A percentile compares a stretch with the other conserved stretches of the same genome.
These are phyloP conservation scores for Etheostoma perlongum DNA, from an alignment of 2,797 vertebrate genomes.

Conservation along the genomic window DNA sequence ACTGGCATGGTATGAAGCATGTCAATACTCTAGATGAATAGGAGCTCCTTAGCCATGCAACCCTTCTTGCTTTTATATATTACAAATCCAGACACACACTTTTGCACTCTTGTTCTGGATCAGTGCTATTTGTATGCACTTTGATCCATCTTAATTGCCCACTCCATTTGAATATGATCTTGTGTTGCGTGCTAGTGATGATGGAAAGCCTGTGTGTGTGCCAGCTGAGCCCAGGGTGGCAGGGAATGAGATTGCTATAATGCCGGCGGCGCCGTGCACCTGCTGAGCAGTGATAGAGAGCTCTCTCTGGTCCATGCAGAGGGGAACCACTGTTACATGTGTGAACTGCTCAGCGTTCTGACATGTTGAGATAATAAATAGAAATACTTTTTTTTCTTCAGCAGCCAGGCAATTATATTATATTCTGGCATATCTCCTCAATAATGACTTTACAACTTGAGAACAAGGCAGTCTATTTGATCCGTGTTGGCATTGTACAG, in stretches of 20 bases:
- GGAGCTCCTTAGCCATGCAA: neutral
- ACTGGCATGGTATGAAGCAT: neutral
- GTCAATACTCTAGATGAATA: neutral
- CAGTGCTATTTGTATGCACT: conserved; percentile 42
- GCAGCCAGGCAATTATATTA: conserved; percentile 57
- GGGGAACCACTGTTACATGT: conserved; percentile 55
- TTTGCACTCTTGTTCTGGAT: conserved; percentile 30
- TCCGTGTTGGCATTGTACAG: conserved; percentile 61
- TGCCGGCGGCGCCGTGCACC: conserved; percentile 39
- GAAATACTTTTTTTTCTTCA: conserved; percentile 61
- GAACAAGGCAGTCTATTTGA: conserved; percentile 65
- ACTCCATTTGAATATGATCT: conserved; percentile 49
- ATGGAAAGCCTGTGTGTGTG: conserved; percentile 56
- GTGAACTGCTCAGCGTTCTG: conserved; percentile 54
- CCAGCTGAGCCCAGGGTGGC: conserved; percentile 60
- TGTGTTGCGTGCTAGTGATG: conserved; percentile 45
- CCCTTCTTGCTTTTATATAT: conserved; percentile 5
- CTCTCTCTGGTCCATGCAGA: conserved; percentile 37
- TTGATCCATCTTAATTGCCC: conserved; percentile 53
- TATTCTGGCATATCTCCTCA: conserved; percentile 50
- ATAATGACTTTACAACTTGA: conserved; percentile 51
- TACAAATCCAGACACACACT: conserved; percentile 16
- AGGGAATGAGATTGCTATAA: conserved; percentile 60
- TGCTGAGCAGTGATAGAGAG: conserved; percentile 57
- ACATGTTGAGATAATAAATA: conserved; percentile 62